Base-by-base conservation (phyloP, 2,888 invertebrate species). In the Schizaphis graminum region DNA sequence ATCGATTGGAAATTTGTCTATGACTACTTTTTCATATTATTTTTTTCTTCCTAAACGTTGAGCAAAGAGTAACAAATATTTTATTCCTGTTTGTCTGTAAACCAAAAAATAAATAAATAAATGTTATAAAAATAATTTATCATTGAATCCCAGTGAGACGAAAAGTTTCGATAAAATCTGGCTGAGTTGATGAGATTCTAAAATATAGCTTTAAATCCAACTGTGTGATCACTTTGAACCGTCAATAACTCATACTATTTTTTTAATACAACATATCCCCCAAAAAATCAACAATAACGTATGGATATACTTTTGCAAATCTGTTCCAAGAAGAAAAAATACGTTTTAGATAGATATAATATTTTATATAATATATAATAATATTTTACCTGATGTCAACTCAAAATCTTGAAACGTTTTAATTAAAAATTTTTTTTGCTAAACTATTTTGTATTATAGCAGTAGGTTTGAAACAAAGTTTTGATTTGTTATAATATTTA, bases 1-100 rank as follows among this genome's bases (percentile, higher is more conserved):
- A 89, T 89, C 53, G 89, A 89, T 56, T 56, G 56, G 89, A 89
- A 89, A 89, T 56, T 89, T 89, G 89, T 89, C 41, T 57, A 56
- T 41, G 89, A 57, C 89, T 89, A 89, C 35, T 89, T 56, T 41
- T 89, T 57, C 26, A 35, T 77, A 35, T 35, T 35, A 77, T 77
- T 77, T 77, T 77, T 77, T 77, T 35, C n/a, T 67, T 13, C 35
- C 35, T 77, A 77, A 77, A 77, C 35, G 77, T 77, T 8, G 21
- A 21, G 8, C 86, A 47, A 47, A 86, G 28, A 10, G 77, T 28
- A 35, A 21, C 28, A 35, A 35, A 44, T 61, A 61, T n/a, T 61
- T 41, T 89, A 28, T 61, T 57, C 28, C n/a, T 35, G 16, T 61
- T 28, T 61, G 89, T 44, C n/a, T 41, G 57, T 44, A 57, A 26